These are phyloP conservation scores for Athrips mouffetella DNA, from an alignment of 2,888 invertebrate genomes.

Conservation along the genomic window DNA sequence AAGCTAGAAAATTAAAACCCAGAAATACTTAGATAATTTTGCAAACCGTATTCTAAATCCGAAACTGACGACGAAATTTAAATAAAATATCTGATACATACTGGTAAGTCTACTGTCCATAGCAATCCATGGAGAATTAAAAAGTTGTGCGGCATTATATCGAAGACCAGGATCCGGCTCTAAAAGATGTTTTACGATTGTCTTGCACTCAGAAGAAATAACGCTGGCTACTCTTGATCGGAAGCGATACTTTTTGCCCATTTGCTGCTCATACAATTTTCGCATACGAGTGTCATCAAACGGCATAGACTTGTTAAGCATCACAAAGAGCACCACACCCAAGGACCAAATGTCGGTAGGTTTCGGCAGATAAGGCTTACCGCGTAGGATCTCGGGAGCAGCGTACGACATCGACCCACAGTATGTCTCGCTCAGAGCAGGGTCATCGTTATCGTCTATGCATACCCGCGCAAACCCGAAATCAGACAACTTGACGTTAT, in stretches of 20 bases:
- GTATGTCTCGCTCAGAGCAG: slow-evolving; percentile 85
- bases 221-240: slow-evolving; percentile 79
- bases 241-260: slow-evolving; percentile 80
- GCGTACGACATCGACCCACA: slow-evolving; percentile 93
- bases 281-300: slow-evolving; percentile 88
- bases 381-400: slow-evolving; percentile 90
- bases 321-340: slow-evolving; percentile 88
- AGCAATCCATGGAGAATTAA: slow-evolving; percentile 81
- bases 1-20: slow-evolving; percentile 38
- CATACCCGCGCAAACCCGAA: slow-evolving; percentile 85
- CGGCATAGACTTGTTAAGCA: slow-evolving; percentile 90
- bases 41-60: background rate
- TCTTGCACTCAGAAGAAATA: slow-evolving; percentile 80
- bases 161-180: slow-evolving; percentile 83
- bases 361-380: slow-evolving; percentile 84
- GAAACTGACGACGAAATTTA: background rate
- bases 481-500: slow-evolving; percentile 88
- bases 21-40: background rate
- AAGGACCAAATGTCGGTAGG: slow-evolving; percentile 89
- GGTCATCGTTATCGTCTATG: slow-evolving; percentile 53
- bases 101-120: slow-evolving; percentile 81
- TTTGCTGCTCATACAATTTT: slow-evolving; percentile 81
- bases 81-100: slow-evolving; percentile 33
- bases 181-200: slow-evolving; percentile 80
- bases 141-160: slow-evolving; percentile 75